phyloP scores from a whole-genome alignment of 2,797 vertebrate genomes.

The Galaxias olidus region DNA sequence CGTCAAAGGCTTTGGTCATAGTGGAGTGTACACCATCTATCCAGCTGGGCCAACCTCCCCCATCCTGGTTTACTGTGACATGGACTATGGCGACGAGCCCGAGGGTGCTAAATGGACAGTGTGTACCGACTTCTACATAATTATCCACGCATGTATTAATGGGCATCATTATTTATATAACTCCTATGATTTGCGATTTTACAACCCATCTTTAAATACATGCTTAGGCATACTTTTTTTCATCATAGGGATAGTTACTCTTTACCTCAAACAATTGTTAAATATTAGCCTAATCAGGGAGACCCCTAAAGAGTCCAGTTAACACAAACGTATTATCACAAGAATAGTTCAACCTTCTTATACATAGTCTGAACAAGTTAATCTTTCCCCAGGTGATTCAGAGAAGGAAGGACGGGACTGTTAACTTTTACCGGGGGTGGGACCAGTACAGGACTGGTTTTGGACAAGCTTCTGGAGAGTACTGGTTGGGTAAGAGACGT shows the following conservation, averaged over 20 bases:
- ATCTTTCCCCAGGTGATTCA: slow-evolving; percentile 66
- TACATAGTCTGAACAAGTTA: neutral
- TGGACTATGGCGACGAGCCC: slow-evolving; percentile 52
- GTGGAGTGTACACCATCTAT: slow-evolving; percentile 73
- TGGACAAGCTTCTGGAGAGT: slow-evolving; percentile 70
- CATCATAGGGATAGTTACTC: too few relatives aligned
- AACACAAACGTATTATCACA: too few relatives aligned
- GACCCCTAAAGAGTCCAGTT: too few relatives aligned
- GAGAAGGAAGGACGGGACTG: slow-evolving; percentile 71
- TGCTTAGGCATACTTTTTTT: too few relatives aligned
- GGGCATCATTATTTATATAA: neutral
- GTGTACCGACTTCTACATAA: slow-evolving; percentile 18
- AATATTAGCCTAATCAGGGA: too few relatives aligned
- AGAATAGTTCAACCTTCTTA: too few relatives aligned
- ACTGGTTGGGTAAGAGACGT: slow-evolving; percentile 71
- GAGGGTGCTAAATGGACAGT: slow-evolving; percentile 71
- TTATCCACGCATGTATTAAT: too few relatives aligned
- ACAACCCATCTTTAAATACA: neutral
- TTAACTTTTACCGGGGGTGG: slow-evolving; percentile 76
- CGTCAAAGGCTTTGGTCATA: slow-evolving; percentile 46
- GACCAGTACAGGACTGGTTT: slow-evolving; percentile 73
- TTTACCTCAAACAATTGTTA: too few relatives aligned
- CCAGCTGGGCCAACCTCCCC: slow-evolving; percentile 61
- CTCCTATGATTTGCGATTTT: neutral
- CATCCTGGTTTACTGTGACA: slow-evolving; percentile 74